Evolutionary conservation across 2,888 invertebrate species (phyloP), one percentile per base, ranked within the genome.

Genomic region (Himalopsyche tibetana): DNA sequence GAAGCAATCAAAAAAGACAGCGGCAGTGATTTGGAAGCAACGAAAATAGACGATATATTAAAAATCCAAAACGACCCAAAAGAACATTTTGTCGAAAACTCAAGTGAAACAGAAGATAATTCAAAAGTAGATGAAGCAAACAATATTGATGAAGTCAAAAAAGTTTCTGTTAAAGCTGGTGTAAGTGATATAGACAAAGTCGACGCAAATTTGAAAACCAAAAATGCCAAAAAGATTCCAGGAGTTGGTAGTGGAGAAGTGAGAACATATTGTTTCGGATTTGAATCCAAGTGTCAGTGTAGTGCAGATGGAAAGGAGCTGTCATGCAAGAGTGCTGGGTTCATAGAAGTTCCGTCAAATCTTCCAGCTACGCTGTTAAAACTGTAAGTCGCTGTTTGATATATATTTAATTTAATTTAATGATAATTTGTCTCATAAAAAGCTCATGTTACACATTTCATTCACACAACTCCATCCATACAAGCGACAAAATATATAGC

Each of bases 251-350:
- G 55, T 9, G 56, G 51, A 69, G 89, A 84, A 55, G 83, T 84
- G 80, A 84, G 86, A 80, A 88, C 88, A 38, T 88, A 88, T 55
- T 89, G 88, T 82, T 86, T 87, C 15, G 84, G 83, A 15, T 89
- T 89, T 74, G 88, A 88, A 69, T 88, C 89, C 82, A 87, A 87
- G 84, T 89, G 89, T 82, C 83, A 86, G 63, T 89, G 89, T 85
- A 88, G 87, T 82, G 28, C 84, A 3, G 88, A 89, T 82, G 89
- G 89, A 36, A 87, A 80, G 56, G 88, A 89, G 69, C 42, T 89
- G 84, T 84, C 84, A 19, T 89, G 89, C 82, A 89, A 87, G 63
- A 83, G 74, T n/a, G 88, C 88, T 36, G 89, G 89, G 5, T 88
- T 89, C 83, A 85, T 88, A 28, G 87, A 89, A 80, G 88, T 89